Evolutionary conservation across 1,140 invertebrate genomes (phyloP).

Genomic region (Apocrypta bakeri): DNA sequence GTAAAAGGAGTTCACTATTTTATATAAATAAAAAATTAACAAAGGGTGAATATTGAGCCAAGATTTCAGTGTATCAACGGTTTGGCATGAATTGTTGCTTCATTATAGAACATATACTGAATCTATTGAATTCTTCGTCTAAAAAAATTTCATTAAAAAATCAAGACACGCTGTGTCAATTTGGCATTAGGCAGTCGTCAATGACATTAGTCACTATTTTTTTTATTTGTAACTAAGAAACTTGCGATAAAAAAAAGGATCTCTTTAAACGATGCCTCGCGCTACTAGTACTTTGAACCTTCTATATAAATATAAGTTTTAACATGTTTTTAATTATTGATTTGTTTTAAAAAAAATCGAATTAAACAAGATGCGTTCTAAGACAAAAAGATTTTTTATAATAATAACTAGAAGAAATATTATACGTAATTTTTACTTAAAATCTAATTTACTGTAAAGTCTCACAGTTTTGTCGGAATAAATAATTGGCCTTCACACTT

Average conservation of each 20-base stretch:
- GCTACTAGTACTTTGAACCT: not conserved
- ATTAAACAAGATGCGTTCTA: not conserved
- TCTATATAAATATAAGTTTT: not conserved
- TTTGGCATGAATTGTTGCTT: conserved; percentile 47
- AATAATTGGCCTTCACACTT: conserved; percentile 40
- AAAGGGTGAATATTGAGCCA: conserved; percentile 19
- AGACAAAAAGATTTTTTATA: not conserved
- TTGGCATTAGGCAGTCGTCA: conserved; percentile 72
- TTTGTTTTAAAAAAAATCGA: not conserved
- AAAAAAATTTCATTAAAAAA: conserved; percentile 53
- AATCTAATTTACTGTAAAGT: conserved; percentile 48
- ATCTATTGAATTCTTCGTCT: conserved; percentile 47
- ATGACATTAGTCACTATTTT: conserved; percentile 46
- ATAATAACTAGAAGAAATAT: conserved; percentile 16
- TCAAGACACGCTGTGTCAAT: conserved; percentile 58
- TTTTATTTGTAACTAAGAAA: conserved; percentile 27
- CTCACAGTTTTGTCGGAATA: conserved; percentile 50
- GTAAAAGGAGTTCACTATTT: not conserved
- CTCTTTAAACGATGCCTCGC: conserved; percentile 6
- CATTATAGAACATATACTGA: conserved; percentile 28
- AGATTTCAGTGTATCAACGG: not conserved
- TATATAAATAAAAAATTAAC: not conserved
- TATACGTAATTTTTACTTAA: conserved; percentile 33
- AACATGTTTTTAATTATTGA: not conserved
- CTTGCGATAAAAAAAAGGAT: conserved; percentile 16